Conservation (phyloP, 2,797 vertebrate genomes). For the Ceyx erithaca region DNA sequence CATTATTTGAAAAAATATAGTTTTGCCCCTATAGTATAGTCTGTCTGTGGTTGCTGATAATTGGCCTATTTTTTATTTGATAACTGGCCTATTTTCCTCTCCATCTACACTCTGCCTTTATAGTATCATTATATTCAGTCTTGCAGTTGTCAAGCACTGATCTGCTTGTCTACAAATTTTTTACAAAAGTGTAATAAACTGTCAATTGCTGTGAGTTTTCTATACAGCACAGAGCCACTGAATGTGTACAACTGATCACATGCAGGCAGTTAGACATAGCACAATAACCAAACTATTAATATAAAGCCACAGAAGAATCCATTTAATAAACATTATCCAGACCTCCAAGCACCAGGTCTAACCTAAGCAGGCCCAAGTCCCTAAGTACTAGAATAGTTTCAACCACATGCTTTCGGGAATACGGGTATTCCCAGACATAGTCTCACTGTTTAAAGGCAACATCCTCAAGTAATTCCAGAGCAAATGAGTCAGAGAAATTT, state of each 20-base stretch:
- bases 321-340: background rate
- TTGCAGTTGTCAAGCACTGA: background rate
- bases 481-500: background rate
- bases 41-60: background rate
- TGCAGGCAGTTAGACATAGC: background rate
- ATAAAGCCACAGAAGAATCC: background rate
- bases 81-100: background rate
- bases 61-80: no score
- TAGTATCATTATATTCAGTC: background rate
- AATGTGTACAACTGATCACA: background rate
- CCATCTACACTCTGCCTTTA: background rate
- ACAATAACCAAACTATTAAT: background rate
- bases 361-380: background rate
- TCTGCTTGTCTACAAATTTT: background rate
- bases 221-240: background rate
- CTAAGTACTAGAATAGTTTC: background rate
- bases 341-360: background rate
- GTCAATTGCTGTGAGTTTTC: background rate
- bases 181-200: background rate
- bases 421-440: background rate
- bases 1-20: background rate
- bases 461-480: conserved; percentile 13
- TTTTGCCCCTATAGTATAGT: background rate
- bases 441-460: background rate
- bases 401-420: background rate